phyloP scores from a whole-genome alignment of 2,888 invertebrate species.

The Ptychoptera albimana region DNA sequence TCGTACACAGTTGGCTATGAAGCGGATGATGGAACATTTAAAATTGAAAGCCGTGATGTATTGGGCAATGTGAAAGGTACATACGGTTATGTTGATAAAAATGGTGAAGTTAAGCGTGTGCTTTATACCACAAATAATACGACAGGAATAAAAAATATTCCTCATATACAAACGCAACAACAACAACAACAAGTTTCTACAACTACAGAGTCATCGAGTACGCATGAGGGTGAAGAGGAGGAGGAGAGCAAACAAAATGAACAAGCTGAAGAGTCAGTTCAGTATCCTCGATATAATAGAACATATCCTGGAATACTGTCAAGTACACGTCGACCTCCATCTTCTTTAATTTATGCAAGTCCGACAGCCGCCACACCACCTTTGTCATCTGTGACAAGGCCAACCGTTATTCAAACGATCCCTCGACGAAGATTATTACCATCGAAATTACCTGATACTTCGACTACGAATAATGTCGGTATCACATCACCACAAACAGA shows the following conservation, averaged over 20 bases:
- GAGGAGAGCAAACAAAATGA: neutral
- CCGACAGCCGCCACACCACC: slow-evolving; percentile 27
- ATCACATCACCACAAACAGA: neutral
- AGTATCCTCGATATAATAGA: slow-evolving; percentile 24
- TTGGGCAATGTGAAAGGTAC: slow-evolving; percentile 68
- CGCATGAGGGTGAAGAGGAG: neutral
- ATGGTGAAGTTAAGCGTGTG: slow-evolving; percentile 63
- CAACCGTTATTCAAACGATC: slow-evolving; percentile 48
- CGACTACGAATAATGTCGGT: neutral
- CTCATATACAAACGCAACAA: slow-evolving; percentile 16
- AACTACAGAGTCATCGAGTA: neutral
- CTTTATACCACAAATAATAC: slow-evolving; percentile 46
- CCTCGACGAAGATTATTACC: slow-evolving; percentile 36
- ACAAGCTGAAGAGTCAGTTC: slow-evolving; percentile 20
- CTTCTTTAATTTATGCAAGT: slow-evolving; percentile 26
- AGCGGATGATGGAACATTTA: slow-evolving; percentile 71
- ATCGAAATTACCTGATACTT: neutral
- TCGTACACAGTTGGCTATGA: slow-evolving; percentile 75
- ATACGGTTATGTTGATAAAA: slow-evolving; percentile 63
- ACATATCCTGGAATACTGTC: slow-evolving; percentile 27
- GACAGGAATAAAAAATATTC: slow-evolving; percentile 28
- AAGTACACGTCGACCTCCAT: slow-evolving; percentile 38
- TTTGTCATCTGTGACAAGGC: slow-evolving; percentile 33
- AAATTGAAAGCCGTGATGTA: slow-evolving; percentile 67
- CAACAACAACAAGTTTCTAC: slow-evolving; percentile 20